phyloP scores from a whole-genome alignment of 2,113 vertebrate genomes.

The Perca schrenkii region DNA sequence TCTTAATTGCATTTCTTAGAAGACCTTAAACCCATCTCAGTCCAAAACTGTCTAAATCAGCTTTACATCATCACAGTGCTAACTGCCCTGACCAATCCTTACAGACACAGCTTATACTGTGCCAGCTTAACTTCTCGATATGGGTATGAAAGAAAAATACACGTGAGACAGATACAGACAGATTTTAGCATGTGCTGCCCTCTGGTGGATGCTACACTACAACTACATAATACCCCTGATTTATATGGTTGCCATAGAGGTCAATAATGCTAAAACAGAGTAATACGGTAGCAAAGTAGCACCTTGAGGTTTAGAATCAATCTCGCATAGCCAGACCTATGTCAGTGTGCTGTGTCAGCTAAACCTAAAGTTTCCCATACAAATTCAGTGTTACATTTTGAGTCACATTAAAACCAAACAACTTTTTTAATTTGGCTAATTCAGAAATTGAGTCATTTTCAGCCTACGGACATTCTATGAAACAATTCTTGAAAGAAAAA shows the following conservation, averaged over 20 bases:
- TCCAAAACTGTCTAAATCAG: conserved; percentile 28
- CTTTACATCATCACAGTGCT: conserved; percentile 7
- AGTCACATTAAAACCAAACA: background rate
- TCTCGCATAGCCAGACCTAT: no score
- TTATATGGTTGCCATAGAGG: background rate
- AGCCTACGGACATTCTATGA: background rate
- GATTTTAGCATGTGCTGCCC: conserved; percentile 53
- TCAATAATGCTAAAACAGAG: background rate
- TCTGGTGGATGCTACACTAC: conserved; percentile 42
- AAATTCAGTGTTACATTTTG: background rate
- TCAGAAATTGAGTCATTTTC: background rate
- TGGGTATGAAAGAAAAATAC: background rate
- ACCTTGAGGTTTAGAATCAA: background rate
- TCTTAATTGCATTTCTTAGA: background rate
- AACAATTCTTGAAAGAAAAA: background rate
- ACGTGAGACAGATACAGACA: background rate
- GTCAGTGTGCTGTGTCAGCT: no score
- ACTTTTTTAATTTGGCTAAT: background rate
- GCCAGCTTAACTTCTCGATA: conserved; percentile 24
- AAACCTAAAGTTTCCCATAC: background rate
- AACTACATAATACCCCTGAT: background rate
- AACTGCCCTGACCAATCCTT: conserved; percentile 8
- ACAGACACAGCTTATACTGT: conserved; percentile 7
- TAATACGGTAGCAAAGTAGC: background rate
- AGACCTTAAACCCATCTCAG: conserved; percentile 12